These are phyloP conservation scores for Aspidiotus destructor DNA, from an alignment of 2,888 invertebrate genomes.

Conservation along the genomic window DNA sequence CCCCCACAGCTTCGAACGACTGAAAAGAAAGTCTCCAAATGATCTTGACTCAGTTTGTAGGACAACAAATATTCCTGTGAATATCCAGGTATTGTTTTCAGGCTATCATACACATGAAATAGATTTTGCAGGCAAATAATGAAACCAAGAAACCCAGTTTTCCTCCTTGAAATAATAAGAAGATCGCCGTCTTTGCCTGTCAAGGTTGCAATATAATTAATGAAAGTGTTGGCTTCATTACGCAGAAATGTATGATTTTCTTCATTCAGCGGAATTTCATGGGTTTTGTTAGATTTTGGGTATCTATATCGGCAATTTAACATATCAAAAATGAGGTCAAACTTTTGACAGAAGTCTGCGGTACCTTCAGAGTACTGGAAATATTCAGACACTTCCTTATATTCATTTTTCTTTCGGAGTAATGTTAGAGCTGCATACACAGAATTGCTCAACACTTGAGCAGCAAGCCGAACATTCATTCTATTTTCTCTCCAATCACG, in stretches of 20 bases:
- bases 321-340: constrained; percentile 1
- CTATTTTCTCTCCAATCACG: constrained; percentile 26
- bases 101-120: background rate
- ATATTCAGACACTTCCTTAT: background rate
- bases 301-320: background rate
- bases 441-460: constrained; percentile 33
- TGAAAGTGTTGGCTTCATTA: background rate
- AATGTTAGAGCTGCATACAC: constrained; percentile 31
- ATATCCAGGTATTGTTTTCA: background rate
- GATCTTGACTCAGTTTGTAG: constrained; percentile 23
- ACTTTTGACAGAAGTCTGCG: background rate
- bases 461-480: constrained; percentile 35
- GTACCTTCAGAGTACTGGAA: background rate
- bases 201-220: background rate
- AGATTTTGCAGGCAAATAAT: background rate
- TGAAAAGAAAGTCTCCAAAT: constrained; percentile 20
- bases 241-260: background rate
- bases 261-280: background rate
- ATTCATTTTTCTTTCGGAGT: background rate
- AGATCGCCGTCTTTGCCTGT: background rate
- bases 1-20: constrained; percentile 20
- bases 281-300: background rate
- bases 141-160: background rate
- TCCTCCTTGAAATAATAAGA: background rate
- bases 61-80: background rate